Evolutionary conservation across 2,888 invertebrate genomes (phyloP).

Genomic region (Athripsodes cinereus): DNA sequence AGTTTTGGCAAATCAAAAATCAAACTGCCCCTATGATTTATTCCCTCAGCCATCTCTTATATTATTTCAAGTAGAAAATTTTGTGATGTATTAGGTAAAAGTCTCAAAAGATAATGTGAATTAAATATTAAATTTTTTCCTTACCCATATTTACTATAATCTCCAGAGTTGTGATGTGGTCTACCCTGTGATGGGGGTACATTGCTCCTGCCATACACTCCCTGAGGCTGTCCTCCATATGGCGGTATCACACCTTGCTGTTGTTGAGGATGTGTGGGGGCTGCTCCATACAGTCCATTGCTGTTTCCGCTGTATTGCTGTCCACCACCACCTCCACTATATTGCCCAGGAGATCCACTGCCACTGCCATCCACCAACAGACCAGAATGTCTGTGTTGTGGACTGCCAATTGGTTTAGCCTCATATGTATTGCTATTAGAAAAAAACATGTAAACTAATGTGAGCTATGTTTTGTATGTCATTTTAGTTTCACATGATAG

Average conservation of each 20-base stretch:
- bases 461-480: no score
- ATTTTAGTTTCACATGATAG: no score
- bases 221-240: background rate
- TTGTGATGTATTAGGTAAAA: no score
- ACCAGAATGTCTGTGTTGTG: conserved; percentile 19
- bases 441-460: no score
- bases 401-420: conserved; percentile 20
- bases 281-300: conserved; percentile 8
- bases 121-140: no score
- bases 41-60: no score
- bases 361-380: conserved; percentile 11
- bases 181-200: conserved; percentile 19
- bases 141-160: conserved; percentile 26
- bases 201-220: conserved; percentile 9
- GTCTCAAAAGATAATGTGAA: no score
- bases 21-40: no score
- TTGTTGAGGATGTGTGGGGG: conserved; percentile 1
- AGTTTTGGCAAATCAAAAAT: no score
- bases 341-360: conserved; percentile 4
- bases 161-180: conserved; percentile 16
- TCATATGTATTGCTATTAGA: conserved; percentile 24
- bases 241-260: background rate
- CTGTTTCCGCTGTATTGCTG: background rate
- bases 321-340: background rate
- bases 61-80: no score